Conservation (phyloP, 2,113 vertebrate genomes). For the Microcebus lehilahytsara region DNA sequence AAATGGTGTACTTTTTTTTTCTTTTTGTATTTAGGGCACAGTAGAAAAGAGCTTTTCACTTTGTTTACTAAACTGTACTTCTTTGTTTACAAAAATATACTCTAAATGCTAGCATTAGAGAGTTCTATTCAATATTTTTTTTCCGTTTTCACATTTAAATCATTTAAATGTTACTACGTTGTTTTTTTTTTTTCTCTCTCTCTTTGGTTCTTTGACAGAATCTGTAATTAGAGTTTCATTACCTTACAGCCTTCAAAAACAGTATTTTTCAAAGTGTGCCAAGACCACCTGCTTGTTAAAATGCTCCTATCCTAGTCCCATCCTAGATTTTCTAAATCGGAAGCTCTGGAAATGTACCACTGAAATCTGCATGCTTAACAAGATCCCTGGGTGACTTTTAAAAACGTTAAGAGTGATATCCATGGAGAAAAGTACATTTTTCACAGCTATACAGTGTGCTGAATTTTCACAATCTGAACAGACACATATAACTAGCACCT, state of each 20-base stretch:
- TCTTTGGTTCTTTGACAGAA: neutral
- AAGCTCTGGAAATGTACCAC: conserved; percentile 2
- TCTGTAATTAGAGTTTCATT: conserved; percentile 30
- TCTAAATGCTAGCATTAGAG: neutral
- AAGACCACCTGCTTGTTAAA: conserved; percentile 47
- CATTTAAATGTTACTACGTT: neutral
- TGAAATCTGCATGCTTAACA: conserved; percentile 36
- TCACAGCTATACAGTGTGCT: neutral
- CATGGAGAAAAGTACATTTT: conserved; percentile 25
- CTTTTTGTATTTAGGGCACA: neutral
- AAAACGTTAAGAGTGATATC: neutral
- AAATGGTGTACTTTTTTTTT: neutral
- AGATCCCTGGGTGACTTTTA: conserved; percentile 42
- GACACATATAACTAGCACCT: neutral
- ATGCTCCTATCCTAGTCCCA: neutral
- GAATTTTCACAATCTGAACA: conserved; percentile 18
- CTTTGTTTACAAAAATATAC: neutral
- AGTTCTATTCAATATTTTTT: neutral
- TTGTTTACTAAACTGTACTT: neutral
- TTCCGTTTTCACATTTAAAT: neutral
- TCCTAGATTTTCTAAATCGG: conserved; percentile 37
- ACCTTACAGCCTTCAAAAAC: neutral
- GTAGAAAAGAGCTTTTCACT: neutral
- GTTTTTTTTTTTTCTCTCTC: neutral
- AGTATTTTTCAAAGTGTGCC: conserved; percentile 18